These are phyloP conservation scores for Antrozous pallidus DNA, from an alignment of 2,797 vertebrate genomes.

Conservation along the genomic window DNA sequence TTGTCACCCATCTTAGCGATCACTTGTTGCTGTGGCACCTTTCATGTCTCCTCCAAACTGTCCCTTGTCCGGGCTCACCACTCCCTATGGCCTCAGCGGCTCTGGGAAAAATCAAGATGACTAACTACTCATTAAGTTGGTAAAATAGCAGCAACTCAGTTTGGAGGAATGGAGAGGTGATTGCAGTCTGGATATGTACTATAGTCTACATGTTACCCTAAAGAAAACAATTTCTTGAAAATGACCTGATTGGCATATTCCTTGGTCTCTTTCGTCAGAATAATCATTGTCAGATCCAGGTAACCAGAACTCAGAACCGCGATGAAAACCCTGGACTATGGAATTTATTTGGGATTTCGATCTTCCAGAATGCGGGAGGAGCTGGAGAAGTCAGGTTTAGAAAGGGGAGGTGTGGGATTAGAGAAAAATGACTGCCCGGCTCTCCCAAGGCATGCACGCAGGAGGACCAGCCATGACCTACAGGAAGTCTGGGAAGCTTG, in stretches of 20 bases:
- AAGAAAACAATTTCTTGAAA: constrained; percentile 2
- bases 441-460: fast-evolving
- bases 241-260: not conserved
- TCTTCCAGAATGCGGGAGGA: not conserved
- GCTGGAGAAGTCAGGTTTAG: not conserved
- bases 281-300: not conserved
- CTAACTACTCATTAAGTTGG: not conserved
- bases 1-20: not conserved
- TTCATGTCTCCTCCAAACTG: too few species aligned
- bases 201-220: not conserved
- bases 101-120: constrained; percentile 31
- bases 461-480: not conserved
- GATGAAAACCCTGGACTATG: not conserved
- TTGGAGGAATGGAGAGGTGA: not conserved
- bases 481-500: not conserved
- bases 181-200: not conserved
- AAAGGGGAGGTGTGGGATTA: not conserved
- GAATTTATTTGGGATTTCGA: not conserved
- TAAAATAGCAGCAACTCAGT: not conserved
- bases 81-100: not conserved
- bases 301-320: not conserved
- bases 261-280: not conserved
- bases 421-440: not conserved
- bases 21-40: too few species aligned
- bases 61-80: not conserved